Conservation (phyloP, 2,113 vertebrate species). For the Austrofundulus limnaeus region DNA sequence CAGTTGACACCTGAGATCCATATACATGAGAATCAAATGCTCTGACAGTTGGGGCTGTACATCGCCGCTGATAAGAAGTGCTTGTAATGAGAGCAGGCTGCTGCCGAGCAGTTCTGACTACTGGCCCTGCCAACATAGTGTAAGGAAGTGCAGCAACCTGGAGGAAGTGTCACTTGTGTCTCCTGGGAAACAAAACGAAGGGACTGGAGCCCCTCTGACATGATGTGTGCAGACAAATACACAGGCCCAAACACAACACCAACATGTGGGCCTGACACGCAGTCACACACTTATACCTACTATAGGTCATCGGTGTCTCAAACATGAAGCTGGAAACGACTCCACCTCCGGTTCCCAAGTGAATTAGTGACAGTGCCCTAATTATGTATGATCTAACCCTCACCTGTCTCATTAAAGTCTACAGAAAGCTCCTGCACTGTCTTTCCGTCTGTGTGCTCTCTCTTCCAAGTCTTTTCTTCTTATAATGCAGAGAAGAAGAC, state of each 20-base stretch:
- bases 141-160: conserved; percentile 44
- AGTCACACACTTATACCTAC: not conserved
- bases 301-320: conserved; percentile 6
- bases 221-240: not conserved
- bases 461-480: conserved; percentile 50
- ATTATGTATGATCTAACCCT: conserved; percentile 54
- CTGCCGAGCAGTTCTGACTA: conserved; percentile 36
- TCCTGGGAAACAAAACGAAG: conserved; percentile 40
- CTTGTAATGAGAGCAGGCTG: conserved; percentile 46
- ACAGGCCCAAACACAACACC: conserved; percentile 9
- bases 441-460: conserved; percentile 30
- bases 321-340: conserved; percentile 21
- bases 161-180: conserved; percentile 42
- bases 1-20: conserved; percentile 4
- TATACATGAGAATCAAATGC: conserved; percentile 24
- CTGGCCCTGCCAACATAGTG: conserved; percentile 24
- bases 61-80: conserved; percentile 27
- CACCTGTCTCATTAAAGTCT: conserved; percentile 50
- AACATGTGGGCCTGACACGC: not conserved
- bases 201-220: conserved; percentile 13
- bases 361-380: conserved; percentile 32
- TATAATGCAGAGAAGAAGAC: conserved; percentile 65
- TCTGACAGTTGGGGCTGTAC: conserved; percentile 28
- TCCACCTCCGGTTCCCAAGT: conserved; percentile 16
- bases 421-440: conserved; percentile 30